Percentiles rank a stretch among this genome's conserved stretches.
Conservation (phyloP, 2,113 vertebrate species). For the Zingel zingel region DNA sequence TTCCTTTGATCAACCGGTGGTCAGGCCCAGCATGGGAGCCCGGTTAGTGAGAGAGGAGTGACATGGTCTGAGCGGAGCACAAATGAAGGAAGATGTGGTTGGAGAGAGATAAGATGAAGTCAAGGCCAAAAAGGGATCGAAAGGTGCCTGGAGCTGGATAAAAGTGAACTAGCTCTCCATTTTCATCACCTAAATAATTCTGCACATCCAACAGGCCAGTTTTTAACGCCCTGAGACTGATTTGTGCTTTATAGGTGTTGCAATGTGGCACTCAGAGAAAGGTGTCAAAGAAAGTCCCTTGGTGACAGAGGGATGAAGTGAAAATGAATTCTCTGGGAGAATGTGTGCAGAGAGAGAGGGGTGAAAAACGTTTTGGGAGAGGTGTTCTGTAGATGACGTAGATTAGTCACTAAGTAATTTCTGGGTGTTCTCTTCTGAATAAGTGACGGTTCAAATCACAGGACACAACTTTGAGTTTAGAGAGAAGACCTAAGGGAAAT, state of each 20-base stretch:
- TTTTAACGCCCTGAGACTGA: conserved; percentile 24
- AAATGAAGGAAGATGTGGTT: conserved; percentile 1
- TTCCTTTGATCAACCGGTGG: conserved; percentile 30
- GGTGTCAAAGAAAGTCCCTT: conserved; percentile 2
- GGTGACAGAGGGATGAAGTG: conserved; percentile 27
- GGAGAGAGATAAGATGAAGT: conserved; percentile 19
- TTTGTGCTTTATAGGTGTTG: conserved; percentile 4
- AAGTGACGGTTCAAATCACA: conserved; percentile 29
- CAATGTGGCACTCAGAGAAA: conserved; percentile 23
- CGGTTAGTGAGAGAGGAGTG: background rate
- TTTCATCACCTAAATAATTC: conserved; percentile 36
- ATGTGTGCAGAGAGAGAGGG: background rate
- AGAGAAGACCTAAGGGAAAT: background rate
- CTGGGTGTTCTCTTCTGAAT: background rate
- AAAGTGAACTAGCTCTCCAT: background rate
- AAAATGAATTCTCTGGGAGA: conserved; percentile 36
- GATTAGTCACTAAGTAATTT: conserved; percentile 24
- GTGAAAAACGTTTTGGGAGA: conserved; percentile 5
- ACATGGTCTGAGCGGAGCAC: conserved; percentile 4
- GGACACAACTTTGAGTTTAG: background rate
- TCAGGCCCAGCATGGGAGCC: background rate
- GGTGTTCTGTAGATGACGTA: background rate
- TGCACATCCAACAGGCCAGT: conserved; percentile 13
- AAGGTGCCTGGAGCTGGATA: conserved; percentile 24
- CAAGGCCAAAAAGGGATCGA: conserved; percentile 7